Percentiles rank a stretch among this genome's conserved stretches.
These are phyloP conservation scores for Echeneis naucrates DNA, from an alignment of 2,797 vertebrate species.

Conservation along the genomic window DNA sequence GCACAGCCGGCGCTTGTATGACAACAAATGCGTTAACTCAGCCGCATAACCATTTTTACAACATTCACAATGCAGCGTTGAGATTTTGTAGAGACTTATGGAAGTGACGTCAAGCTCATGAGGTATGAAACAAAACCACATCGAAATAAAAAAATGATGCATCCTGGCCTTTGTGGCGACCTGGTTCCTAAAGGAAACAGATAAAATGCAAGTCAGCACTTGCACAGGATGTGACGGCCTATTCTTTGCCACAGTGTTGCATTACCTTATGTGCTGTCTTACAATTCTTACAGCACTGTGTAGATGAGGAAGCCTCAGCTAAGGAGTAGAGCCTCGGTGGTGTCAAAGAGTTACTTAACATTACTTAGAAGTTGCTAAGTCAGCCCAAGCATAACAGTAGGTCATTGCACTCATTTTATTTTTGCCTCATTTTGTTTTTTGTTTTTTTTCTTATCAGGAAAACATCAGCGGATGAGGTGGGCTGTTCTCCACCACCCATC, in stretches of 20 bases:
- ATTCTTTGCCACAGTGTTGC: constrained; percentile 12
- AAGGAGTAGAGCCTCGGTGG: background rate
- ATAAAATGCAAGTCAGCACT: constrained; percentile 39
- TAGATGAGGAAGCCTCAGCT: background rate
- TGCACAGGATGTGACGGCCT: constrained; percentile 35
- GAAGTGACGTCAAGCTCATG: background rate
- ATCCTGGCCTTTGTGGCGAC: background rate
- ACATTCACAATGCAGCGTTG: background rate
- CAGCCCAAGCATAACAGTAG: background rate
- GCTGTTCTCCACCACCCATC: constrained; percentile 51
- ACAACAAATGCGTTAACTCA: constrained; percentile 3
- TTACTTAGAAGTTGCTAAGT: constrained; percentile 10
- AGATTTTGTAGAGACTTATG: constrained; percentile 9
- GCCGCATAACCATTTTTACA: constrained; percentile 5
- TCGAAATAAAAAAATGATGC: background rate
- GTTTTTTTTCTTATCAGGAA: constrained; percentile 36
- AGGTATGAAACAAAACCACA: constrained; percentile 7
- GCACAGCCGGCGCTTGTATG: constrained; percentile 12
- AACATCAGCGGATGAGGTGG: constrained; percentile 52
- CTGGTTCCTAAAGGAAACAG: background rate
- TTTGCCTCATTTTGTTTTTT: background rate
- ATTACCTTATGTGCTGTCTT: background rate
- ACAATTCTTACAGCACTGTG: background rate
- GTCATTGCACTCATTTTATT: background rate
- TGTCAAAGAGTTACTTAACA: background rate